Evolutionary conservation across 2,113 vertebrate genomes (phyloP).

Genomic region (Esox niger): DNA sequence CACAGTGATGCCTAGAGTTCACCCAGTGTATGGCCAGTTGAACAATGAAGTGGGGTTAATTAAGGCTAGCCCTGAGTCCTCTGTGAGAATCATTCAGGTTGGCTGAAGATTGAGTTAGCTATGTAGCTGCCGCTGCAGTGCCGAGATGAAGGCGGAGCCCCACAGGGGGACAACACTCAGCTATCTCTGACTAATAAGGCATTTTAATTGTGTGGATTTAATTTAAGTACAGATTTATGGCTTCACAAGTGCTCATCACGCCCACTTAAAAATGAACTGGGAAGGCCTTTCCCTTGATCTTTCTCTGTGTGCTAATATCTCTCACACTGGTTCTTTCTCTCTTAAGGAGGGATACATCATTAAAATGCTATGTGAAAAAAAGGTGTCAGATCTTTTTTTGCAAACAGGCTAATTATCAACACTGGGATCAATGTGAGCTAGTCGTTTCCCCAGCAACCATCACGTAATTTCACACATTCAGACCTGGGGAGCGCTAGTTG

Average conservation of each 20-base stretch:
- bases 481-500: conserved; percentile 20
- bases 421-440: conserved; percentile 51
- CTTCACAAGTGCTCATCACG: conserved; percentile 39
- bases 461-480: conserved; percentile 63
- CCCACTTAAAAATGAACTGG: conserved; percentile 36
- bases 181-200: conserved; percentile 46
- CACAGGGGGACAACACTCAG: conserved; percentile 23
- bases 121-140: conserved; percentile 9
- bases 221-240: conserved; percentile 46
- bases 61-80: conserved; percentile 59
- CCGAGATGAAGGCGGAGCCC: conserved; percentile 35
- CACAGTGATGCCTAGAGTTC: conserved; percentile 67
- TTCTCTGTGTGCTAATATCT: conserved; percentile 19
- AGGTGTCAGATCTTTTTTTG: conserved; percentile 59
- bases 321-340: conserved; percentile 23
- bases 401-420: conserved; percentile 69
- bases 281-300: conserved; percentile 22
- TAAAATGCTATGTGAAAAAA: conserved; percentile 55
- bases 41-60: conserved; percentile 66
- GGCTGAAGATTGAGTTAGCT: conserved; percentile 18
- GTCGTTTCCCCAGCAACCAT: conserved; percentile 60
- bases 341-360: conserved; percentile 48
- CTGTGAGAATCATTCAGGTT: conserved; percentile 37
- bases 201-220: conserved; percentile 44
- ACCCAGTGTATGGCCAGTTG: conserved; percentile 57